Evolutionary conservation across 2,113 vertebrate species (phyloP), one percentile per base, ranked within the genome.

Genomic region (Ia io): DNA sequence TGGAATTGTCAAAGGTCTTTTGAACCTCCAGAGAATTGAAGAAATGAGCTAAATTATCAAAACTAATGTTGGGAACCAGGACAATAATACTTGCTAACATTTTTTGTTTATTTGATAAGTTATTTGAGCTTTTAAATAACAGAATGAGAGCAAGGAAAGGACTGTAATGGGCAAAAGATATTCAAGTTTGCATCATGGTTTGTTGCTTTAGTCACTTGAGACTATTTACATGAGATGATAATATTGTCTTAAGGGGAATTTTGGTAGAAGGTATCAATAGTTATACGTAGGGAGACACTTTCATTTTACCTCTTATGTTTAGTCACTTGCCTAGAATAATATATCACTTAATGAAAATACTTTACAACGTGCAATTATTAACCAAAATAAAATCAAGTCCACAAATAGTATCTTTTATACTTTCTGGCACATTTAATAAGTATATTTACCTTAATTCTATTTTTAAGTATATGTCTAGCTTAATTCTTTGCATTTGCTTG

Each of bases 21-120:
- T 85, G 51, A 97, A 78, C 37, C 40, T 95, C 35, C 59, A 97
- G 93, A 95, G 53, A 95, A 96, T 51, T 78, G 93, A 97, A 98
- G 84, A 97, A 97, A 95, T 71, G 83, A 95, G 51, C 59, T 82
- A 93, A 96, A 97, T 96, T 37, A 97, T 96, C 87, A 97, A 93
- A 97, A 97, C 83, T 76, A 93, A 93, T 88, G 90, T 95, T 84
- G 91, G 87, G 25, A 96, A 49, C 49, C 84, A 84, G 74, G 44
- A 97, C 94, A 23, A 59, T 35, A 94, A 96, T 47, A 94, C 76
- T 67, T 95, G 88, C 92, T 97, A 96, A 90, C 16, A 86, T 22
- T 84, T 95, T 95, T 37, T 92, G 82, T 25, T 96, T 93, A 88
- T 88, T 92, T 95, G 42, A 59, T 87, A 96, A 88, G 53, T 87